These are phyloP conservation scores for Dendrophyllia cribrosa DNA, from an alignment of 64 coral and sea anemone species.

Conservation along the genomic window DNA sequence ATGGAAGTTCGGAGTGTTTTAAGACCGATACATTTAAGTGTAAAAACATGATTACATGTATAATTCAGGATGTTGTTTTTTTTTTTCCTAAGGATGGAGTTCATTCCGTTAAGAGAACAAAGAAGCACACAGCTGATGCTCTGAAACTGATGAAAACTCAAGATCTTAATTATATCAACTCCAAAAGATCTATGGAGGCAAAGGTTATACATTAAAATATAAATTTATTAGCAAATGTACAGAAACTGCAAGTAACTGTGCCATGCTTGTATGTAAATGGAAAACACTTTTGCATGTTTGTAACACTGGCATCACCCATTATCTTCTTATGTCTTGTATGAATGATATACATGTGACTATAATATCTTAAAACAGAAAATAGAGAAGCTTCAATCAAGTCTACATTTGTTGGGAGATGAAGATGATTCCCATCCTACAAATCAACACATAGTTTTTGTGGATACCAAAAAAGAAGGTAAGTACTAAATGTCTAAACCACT, in stretches of 20 bases:
- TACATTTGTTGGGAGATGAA: constrained; percentile 79
- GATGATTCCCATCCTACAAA: constrained; percentile 48
- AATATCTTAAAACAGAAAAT: constrained; percentile 73
- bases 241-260: not conserved
- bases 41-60: not conserved
- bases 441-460: constrained; percentile 91
- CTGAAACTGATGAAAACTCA: constrained; percentile 96
- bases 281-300: too few species aligned
- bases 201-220: constrained; percentile 44
- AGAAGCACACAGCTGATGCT: constrained; percentile 62
- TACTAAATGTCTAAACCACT: not conserved
- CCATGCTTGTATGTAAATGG: too few species aligned
- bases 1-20: too few species aligned
- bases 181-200: constrained; percentile 83
- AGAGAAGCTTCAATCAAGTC: constrained; percentile 82
- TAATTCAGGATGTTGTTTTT: not conserved
- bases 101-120: constrained; percentile 56
- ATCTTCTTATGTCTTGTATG: too few species aligned
- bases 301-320: too few species aligned
- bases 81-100: constrained; percentile 71
- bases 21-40: too few species aligned
- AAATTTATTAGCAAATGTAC: not conserved
- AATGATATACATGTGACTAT: too few species aligned
- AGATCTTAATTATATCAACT: constrained; percentile 90
- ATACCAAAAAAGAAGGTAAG: constrained; percentile 88